These are phyloP conservation scores for Ladona fulva DNA, from an alignment of 1,140 invertebrate genomes.

Conservation along the genomic window DNA sequence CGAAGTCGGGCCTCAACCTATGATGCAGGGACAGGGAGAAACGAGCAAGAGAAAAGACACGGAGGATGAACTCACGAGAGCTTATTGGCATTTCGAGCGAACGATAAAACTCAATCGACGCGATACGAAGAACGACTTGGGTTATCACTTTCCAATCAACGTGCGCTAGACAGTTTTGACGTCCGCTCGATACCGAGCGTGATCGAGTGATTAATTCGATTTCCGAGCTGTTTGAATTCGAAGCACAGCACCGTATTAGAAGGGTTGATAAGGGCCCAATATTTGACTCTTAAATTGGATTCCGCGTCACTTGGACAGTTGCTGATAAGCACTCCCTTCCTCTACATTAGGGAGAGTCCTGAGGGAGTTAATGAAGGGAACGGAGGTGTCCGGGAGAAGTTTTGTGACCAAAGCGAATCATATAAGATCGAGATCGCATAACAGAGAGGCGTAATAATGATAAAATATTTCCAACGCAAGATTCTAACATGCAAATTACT, in stretches of 20 bases:
- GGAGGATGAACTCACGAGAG: background rate
- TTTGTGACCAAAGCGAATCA: too few species aligned
- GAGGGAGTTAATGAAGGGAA: too few species aligned
- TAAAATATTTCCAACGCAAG: too few species aligned
- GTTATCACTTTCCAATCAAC: background rate
- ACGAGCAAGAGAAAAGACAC: too few species aligned
- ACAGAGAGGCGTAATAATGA: too few species aligned
- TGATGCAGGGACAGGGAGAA: too few species aligned
- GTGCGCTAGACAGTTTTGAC: background rate
- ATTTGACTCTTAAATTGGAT: slow-evolving; percentile 10
- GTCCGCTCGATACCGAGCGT: background rate
- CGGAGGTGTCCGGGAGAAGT: too few species aligned
- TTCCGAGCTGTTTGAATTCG: background rate
- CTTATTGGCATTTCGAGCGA: background rate
- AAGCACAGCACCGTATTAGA: background rate
- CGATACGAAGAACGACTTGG: background rate
- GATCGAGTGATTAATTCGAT: slow-evolving; percentile 9
- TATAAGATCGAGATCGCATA: too few species aligned
- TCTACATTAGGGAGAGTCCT: too few species aligned
- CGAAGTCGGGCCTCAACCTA: too few species aligned
- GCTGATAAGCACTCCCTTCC: too few species aligned
- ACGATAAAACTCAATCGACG: background rate
- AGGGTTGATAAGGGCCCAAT: slow-evolving; percentile 3
- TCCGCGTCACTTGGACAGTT: background rate
- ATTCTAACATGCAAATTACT: too few species aligned